Evolutionary conservation across 2,888 invertebrate genomes (phyloP).

Genomic region (Erebia ligea): DNA sequence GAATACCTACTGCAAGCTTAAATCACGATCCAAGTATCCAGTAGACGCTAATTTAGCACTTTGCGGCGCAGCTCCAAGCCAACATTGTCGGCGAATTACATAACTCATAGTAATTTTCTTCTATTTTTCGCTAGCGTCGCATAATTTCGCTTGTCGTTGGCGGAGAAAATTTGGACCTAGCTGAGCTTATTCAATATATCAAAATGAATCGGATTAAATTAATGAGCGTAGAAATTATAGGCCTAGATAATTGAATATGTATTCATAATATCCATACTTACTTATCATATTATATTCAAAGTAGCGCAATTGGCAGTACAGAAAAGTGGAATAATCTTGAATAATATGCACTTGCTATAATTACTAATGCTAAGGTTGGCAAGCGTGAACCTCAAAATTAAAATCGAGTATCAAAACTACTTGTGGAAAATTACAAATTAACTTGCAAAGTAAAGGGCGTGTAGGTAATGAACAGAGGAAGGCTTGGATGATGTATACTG

Average conservation of each 20-base stretch:
- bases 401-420: too few relatives aligned
- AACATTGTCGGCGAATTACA: constrained; percentile 74
- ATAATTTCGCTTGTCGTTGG: constrained; percentile 64
- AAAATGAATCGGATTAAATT: background rate
- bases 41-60: constrained; percentile 36
- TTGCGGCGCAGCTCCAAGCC: constrained; percentile 49
- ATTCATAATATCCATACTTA: too few relatives aligned
- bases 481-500: too few relatives aligned
- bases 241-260: background rate
- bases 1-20: constrained; percentile 14
- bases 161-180: constrained; percentile 45
- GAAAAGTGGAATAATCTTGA: too few relatives aligned
- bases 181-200: constrained; percentile 3
- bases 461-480: too few relatives aligned
- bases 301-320: too few relatives aligned
- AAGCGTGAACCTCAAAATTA: too few relatives aligned
- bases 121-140: constrained; percentile 65
- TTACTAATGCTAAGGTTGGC: too few relatives aligned
- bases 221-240: background rate
- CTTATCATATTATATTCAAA: too few relatives aligned
- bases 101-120: constrained; percentile 76
- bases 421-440: too few relatives aligned
- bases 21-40: constrained; percentile 21
- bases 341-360: too few relatives aligned
- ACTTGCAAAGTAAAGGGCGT: too few relatives aligned